Evolutionary conservation across 2,888 invertebrate genomes (phyloP), one percentile per base, ranked within the genome.

Genomic region (Scrobipalpa atriplicella): DNA sequence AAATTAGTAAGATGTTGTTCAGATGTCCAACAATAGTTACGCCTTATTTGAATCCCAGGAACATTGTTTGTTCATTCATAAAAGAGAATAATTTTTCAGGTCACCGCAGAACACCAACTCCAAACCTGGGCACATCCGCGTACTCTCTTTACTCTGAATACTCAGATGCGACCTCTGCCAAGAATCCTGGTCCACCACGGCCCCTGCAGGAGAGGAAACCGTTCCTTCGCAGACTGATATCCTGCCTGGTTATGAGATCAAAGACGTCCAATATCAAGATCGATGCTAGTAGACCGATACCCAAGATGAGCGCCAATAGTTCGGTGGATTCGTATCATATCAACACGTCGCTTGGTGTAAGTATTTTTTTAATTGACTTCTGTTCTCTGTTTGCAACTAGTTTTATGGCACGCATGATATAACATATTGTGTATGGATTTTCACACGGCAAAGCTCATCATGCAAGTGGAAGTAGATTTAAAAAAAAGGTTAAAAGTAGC

Each of bases 271-370:
- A 74, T 1, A 58, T 76, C 1, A 81, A 82, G 66, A 54, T 80
- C 13, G 69, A 19, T 10, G 56, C 38, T 7, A 21, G 21, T n/a
- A 21, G 29, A 19, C 16, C 43, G 39, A 38, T 13, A 29, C 64
- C n/a, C 9, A 29, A 2, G 19, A 38, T 18, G 11, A 81, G 73
- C 52, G 66, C 72, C 13, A 78, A 81, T 21, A 87, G 81, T 70
- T 85, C 90, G 0, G 69, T 86, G 18, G 88, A 90, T 70, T 89
- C 90, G 0, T 91, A 91, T 71, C 82, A 88, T 67, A 83, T 91
- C 38, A 89, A 79, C 69, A 84, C 87, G 38, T 88, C 90, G 1
- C 78, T 89, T 66, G 87, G 82, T 66, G 90, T 90, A 73, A 84
- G 88, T 79, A 67, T 39, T 16, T 16, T 16, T 16, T 36, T n/a